Conservation (phyloP, 2,888 invertebrate species). For the Ypsolopha scabrella region DNA sequence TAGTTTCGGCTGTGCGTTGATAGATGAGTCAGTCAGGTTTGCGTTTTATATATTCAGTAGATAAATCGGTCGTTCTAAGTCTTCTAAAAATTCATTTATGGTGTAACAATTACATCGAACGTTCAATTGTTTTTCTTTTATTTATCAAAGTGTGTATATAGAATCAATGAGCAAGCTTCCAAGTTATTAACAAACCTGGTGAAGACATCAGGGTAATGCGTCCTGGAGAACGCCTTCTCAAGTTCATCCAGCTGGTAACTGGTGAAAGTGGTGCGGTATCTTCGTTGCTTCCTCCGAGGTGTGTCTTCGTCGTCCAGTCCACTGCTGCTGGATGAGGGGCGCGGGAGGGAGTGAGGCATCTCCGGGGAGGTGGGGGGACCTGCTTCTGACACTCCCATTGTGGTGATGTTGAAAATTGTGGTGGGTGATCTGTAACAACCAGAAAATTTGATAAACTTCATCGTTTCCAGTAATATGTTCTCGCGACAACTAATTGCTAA, state of each 20-base stretch:
- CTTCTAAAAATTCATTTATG: too few relatives aligned
- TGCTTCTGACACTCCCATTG: constrained; percentile 57
- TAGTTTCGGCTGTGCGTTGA: too few relatives aligned
- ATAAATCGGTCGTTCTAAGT: too few relatives aligned
- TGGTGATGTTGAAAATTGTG: constrained; percentile 5
- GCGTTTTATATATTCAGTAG: too few relatives aligned
- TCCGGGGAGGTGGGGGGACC: constrained; percentile 47
- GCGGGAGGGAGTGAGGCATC: constrained; percentile 35
- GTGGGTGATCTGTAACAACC: background rate
- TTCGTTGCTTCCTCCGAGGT: constrained; percentile 90
- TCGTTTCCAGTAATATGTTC: too few relatives aligned
- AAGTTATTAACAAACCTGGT: constrained; percentile 77
- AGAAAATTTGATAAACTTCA: background rate
- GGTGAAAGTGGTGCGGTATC: constrained; percentile 93
- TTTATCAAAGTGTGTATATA: too few relatives aligned
- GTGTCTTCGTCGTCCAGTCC: constrained; percentile 78
- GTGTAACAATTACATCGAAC: too few relatives aligned
- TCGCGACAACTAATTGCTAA: too few relatives aligned
- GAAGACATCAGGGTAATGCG: constrained; percentile 98
- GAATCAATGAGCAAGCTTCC: too few relatives aligned
- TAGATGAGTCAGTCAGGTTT: too few relatives aligned
- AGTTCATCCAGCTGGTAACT: constrained; percentile 95
- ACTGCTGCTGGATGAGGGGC: constrained; percentile 36
- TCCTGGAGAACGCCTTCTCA: constrained; percentile 97
- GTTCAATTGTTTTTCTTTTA: too few relatives aligned